Percentiles rank a stretch among this genome's conserved stretches.
Evolutionary conservation across 2,113 vertebrate genomes (phyloP).

Genomic region (Glaucomys volans): DNA sequence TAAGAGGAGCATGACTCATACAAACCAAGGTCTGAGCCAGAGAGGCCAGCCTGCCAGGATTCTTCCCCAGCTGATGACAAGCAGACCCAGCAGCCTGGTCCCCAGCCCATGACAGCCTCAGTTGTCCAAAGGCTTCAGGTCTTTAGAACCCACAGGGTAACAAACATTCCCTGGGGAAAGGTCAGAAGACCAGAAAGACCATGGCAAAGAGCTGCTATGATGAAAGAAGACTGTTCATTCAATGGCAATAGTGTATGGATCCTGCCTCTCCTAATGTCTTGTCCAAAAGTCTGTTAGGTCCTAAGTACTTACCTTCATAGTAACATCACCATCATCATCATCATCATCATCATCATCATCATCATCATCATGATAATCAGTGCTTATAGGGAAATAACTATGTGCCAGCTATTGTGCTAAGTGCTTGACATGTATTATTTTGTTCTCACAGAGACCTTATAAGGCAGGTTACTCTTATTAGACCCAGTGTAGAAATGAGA

Average conservation of each 20-base stretch:
- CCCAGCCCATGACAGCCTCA: not conserved
- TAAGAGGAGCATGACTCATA: slow-evolving; percentile 73
- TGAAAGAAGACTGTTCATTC: slow-evolving; percentile 35
- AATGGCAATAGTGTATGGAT: not conserved
- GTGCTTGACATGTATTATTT: slow-evolving; percentile 34
- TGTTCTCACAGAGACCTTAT: slow-evolving; percentile 40
- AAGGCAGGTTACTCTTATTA: not conserved
- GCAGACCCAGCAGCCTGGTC: slow-evolving; percentile 43
- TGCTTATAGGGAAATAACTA: slow-evolving; percentile 9
- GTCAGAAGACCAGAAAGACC: slow-evolving; percentile 42
- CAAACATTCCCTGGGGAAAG: slow-evolving; percentile 26
- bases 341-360: no score
- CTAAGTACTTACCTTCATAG: not conserved
- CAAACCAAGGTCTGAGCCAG: slow-evolving; percentile 44
- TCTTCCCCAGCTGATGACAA: slow-evolving; percentile 58
- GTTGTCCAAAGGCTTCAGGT: slow-evolving; percentile 25
- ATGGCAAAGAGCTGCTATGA: not conserved
- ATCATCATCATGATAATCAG: not conserved
- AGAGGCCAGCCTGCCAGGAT: slow-evolving; percentile 60
- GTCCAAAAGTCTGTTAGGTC: not conserved
- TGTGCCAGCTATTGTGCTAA: not conserved
- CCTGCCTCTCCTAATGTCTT: not conserved
- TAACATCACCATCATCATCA: not conserved
- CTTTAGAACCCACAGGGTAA: slow-evolving; percentile 33
- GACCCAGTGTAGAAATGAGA: slow-evolving; percentile 58